phyloP scores from a whole-genome alignment of 2,888 invertebrate species.

The Melinaea marsaeus region DNA sequence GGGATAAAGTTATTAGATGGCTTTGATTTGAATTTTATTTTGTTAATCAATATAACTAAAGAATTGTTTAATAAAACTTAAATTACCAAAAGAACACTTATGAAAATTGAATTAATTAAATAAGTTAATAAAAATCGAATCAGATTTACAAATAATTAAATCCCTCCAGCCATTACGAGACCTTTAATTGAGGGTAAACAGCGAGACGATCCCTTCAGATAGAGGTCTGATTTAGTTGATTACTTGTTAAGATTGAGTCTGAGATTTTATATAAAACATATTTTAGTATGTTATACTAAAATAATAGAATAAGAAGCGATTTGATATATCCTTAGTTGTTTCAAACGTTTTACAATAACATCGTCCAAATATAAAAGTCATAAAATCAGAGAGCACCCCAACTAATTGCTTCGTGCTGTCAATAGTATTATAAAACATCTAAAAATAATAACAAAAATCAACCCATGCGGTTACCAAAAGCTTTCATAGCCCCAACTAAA shows the following conservation, averaged over 20 bases:
- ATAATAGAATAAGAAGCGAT: no score
- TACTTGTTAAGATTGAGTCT: constrained; percentile 23
- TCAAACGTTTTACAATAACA: constrained; percentile 10
- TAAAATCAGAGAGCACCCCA: constrained; percentile 40
- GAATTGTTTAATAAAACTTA: no score
- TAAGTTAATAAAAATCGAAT: no score
- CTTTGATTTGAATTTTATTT: no score
- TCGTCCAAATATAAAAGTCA: constrained; percentile 28
- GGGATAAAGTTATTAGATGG: no score
- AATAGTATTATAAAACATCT: constrained; percentile 67
- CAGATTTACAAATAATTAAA: no score
- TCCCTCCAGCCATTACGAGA: constrained; percentile 41
- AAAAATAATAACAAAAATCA: constrained; percentile 73
- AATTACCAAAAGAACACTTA: no score
- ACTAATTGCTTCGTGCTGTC: constrained; percentile 55
- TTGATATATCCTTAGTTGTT: background rate
- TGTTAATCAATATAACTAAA: no score
- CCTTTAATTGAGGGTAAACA: constrained; percentile 70
- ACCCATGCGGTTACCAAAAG: constrained; percentile 62
- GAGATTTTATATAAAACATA: no score
- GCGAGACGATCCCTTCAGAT: constrained; percentile 44
- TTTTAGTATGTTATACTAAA: no score
- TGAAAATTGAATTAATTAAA: no score
- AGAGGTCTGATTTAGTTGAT: constrained; percentile 39
- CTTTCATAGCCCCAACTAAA: constrained; percentile 72